These are phyloP conservation scores for Oncorhynchus masou DNA, from an alignment of 2,113 vertebrate genomes.

Conservation along the genomic window DNA sequence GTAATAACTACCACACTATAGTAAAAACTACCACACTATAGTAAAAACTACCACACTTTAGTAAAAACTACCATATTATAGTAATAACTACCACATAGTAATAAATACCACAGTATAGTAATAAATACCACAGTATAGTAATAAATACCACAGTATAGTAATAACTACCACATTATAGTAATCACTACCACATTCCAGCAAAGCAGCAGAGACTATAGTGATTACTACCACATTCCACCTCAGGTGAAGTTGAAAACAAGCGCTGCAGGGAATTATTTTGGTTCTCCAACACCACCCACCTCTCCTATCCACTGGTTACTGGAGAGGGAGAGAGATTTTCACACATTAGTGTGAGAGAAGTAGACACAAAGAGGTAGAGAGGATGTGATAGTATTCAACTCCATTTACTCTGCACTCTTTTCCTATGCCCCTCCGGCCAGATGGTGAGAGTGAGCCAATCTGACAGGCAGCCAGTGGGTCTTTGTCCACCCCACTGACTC, in stretches of 20 bases:
- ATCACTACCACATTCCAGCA: too few relatives aligned
- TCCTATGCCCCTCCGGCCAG: slow-evolving; percentile 29
- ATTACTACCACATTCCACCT: background rate
- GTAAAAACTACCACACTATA: too few relatives aligned
- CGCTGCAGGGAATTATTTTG: background rate
- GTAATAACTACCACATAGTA: too few relatives aligned
- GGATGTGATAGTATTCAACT: background rate
- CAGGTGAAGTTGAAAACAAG: background rate
- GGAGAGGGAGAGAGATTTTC: background rate
- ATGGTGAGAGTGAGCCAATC: slow-evolving; percentile 46
- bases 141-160: background rate
- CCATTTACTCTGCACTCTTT: slow-evolving; percentile 25
- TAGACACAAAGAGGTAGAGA: background rate
- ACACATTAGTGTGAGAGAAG: background rate
- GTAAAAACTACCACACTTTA: too few relatives aligned
- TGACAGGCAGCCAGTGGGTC: slow-evolving; percentile 42
- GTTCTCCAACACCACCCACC: background rate
- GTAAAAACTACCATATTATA: too few relatives aligned
- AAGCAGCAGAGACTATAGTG: too few relatives aligned
- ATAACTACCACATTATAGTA: too few relatives aligned
- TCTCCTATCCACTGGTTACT: background rate
- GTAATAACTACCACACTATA: too few relatives aligned
- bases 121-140: too few relatives aligned
- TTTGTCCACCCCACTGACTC: slow-evolving; percentile 36
- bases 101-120: too few relatives aligned